Percentiles rank a stretch among this genome's conserved stretches.
Conservation (phyloP, 2,888 invertebrate species). For the Dichetophora obliterata region DNA sequence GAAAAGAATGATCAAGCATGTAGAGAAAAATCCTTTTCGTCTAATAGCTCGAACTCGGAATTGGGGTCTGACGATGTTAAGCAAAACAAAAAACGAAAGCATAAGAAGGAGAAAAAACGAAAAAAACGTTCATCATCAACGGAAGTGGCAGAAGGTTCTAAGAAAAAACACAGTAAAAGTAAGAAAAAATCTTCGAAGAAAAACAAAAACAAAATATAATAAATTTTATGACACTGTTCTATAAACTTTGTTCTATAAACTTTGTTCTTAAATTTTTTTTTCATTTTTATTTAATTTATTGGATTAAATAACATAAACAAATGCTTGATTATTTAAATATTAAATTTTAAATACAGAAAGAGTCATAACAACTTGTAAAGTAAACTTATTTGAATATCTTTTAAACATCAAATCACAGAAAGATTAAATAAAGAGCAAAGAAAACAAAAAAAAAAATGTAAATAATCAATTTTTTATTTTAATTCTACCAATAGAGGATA, state of each 20-base stretch:
- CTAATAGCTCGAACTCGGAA: constrained; percentile 16
- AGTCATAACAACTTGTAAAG: constrained; percentile 20
- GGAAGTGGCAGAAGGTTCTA: constrained; percentile 14
- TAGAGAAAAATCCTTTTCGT: constrained; percentile 18
- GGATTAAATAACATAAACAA: neutral
- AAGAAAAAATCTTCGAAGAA: constrained; percentile 35
- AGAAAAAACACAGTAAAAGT: constrained; percentile 28
- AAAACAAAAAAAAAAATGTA: neutral
- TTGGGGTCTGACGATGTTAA: constrained; percentile 26
- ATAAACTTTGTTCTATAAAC: constrained; percentile 16
- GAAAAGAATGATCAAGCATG: neutral
- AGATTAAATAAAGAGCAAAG: constrained; percentile 20
- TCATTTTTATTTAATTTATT: neutral
- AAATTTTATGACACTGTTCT: neutral
- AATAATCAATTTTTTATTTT: no score
- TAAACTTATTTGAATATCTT: constrained; percentile 16
- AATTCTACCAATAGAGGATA: no score
- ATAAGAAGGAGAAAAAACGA: constrained; percentile 26
- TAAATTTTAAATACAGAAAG: constrained; percentile 16
- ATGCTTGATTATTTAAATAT: neutral
- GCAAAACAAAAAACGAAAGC: constrained; percentile 29
- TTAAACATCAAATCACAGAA: constrained; percentile 2
- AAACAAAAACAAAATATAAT: constrained; percentile 26
- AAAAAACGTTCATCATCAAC: constrained; percentile 26
- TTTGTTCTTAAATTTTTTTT: constrained; percentile 4